These are phyloP conservation scores for Haemorhous mexicanus DNA, from an alignment of 2,113 vertebrate species.

Conservation along the genomic window DNA sequence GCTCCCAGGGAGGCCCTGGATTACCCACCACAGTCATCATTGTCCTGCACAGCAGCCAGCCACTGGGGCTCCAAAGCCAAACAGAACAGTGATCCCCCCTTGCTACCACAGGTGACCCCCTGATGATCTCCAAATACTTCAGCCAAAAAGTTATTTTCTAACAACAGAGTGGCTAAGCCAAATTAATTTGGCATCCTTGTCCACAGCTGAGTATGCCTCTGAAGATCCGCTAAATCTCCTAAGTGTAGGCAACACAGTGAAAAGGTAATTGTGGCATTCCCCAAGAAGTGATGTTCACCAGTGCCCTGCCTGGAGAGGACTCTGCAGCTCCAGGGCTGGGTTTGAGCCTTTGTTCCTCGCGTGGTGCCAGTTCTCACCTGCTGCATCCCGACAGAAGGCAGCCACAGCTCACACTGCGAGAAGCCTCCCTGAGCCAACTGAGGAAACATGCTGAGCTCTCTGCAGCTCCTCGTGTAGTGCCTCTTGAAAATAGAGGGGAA, in stretches of 20 bases:
- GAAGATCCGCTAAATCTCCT: background rate
- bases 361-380: accelerated
- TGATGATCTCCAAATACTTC: accelerated
- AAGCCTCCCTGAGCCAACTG: background rate
- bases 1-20: background rate
- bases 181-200: background rate
- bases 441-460: accelerated
- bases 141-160: background rate
- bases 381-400: background rate
- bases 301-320: background rate
- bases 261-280: background rate
- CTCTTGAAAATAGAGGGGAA: background rate
- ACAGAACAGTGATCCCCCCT: too few relatives aligned
- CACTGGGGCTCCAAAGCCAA: background rate
- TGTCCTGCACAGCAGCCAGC: too few relatives aligned
- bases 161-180: background rate
- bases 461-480: background rate
- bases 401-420: background rate
- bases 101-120: too few relatives aligned
- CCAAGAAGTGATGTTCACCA: background rate
- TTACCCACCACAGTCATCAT: accelerated
- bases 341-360: accelerated
- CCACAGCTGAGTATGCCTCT: background rate
- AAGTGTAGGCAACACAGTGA: background rate
- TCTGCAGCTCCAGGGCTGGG: background rate